A percentile compares a stretch with the other conserved stretches of the same genome.
Conservation (phyloP, 1,140 invertebrate genomes). For the Nasonia longicornis region DNA sequence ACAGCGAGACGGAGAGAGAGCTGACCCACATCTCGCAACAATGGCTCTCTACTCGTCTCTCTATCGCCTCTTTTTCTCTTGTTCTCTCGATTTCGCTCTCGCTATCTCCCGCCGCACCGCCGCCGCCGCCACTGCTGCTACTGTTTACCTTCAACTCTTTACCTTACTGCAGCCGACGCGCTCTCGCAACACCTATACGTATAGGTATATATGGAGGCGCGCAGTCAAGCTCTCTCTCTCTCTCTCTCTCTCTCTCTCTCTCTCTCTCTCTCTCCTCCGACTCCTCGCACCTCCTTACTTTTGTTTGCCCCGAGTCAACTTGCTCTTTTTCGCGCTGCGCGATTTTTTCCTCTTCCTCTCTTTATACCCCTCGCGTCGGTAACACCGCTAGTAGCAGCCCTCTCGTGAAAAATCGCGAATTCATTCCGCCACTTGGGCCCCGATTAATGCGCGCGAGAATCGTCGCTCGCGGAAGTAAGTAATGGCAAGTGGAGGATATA, state of each 20-base stretch:
- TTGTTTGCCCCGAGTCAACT: constrained; percentile 14
- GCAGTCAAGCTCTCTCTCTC: too few species aligned
- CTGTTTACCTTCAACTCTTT: constrained; percentile 34
- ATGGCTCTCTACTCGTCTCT: constrained; percentile 49
- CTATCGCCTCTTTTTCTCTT: constrained; percentile 8
- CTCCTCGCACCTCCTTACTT: constrained; percentile 5
- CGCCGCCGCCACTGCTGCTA: background rate
- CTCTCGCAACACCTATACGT: background rate
- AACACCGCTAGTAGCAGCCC: constrained; percentile 7
- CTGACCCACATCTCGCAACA: constrained; percentile 55
- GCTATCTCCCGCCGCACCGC: background rate
- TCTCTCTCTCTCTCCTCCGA: background rate
- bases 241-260: background rate
- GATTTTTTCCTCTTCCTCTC: background rate
- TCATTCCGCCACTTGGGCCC: background rate
- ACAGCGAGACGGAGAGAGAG: constrained; percentile 11
- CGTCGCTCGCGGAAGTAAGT: background rate
- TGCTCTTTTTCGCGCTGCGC: background rate
- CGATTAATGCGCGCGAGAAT: background rate
- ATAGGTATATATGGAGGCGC: too few species aligned
- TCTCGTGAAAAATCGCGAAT: constrained; percentile 30
- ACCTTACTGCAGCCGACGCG: constrained; percentile 1
- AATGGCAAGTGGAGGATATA: constrained; percentile 1
- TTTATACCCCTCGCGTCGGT: constrained; percentile 24
- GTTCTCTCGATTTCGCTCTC: constrained; percentile 23